These are phyloP conservation scores for Epizoanthus ramosus DNA, from an alignment of 92 coral and sea anemone species.

Conservation along the genomic window DNA sequence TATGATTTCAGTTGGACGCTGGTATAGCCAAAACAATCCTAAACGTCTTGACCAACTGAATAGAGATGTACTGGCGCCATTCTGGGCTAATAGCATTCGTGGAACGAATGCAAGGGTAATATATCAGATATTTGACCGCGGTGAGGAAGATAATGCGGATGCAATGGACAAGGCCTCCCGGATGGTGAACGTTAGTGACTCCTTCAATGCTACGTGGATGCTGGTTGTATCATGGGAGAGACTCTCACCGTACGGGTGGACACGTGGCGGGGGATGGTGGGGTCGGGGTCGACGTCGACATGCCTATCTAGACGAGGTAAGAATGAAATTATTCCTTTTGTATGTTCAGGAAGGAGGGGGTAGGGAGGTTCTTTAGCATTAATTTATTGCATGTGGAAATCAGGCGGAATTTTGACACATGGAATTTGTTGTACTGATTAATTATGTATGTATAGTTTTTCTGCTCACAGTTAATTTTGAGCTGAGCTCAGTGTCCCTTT, in stretches of 20 bases:
- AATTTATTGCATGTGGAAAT: too few species aligned
- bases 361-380: too few species aligned
- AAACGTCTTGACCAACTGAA: background rate
- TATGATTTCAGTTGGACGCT: background rate
- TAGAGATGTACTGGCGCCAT: constrained; percentile 4
- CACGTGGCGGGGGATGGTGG: too few species aligned
- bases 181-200: background rate
- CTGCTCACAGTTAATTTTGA: too few species aligned
- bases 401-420: too few species aligned
- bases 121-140: constrained; percentile 13
- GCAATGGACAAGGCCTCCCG: constrained; percentile 1
- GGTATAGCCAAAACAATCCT: background rate
- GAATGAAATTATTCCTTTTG: too few species aligned
- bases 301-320: too few species aligned
- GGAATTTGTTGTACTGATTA: too few species aligned
- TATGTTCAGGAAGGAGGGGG: too few species aligned
- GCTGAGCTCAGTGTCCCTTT: too few species aligned
- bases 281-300: too few species aligned
- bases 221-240: constrained; percentile 18
- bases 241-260: background rate
- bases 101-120: background rate
- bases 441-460: too few species aligned
- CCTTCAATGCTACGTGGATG: constrained; percentile 29
- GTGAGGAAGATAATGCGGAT: background rate
- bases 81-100: constrained; percentile 12